Conservation (phyloP, 2,113 vertebrate genomes). For the Lepus timidus region DNA sequence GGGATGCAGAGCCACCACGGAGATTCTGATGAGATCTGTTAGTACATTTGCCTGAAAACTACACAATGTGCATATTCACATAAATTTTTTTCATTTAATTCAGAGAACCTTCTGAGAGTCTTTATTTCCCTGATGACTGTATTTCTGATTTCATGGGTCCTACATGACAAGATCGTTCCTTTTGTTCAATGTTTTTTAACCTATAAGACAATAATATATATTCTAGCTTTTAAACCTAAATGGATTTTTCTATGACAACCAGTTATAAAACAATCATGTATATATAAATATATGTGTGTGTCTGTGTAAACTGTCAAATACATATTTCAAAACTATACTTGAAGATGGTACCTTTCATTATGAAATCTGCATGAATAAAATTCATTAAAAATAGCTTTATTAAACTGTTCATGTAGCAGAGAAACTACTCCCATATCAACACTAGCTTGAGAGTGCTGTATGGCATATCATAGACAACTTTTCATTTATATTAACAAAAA, state of each 20-base stretch:
- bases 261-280: neutral
- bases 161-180: neutral
- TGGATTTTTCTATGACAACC: neutral
- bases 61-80: neutral
- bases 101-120: neutral
- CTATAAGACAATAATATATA: neutral
- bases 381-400: neutral
- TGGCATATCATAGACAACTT: neutral
- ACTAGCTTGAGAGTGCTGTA: neutral
- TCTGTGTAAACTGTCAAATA: neutral
- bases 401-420: neutral
- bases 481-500: neutral
- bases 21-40: neutral
- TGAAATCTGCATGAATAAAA: neutral
- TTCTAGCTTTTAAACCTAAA: neutral
- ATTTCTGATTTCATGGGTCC: neutral
- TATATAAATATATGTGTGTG: neutral
- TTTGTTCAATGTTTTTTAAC: neutral
- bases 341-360: neutral
- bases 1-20: neutral
- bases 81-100: constrained; percentile 10
- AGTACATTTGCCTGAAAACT: constrained; percentile 28
- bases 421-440: neutral
- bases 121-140: neutral
- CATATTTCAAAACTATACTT: neutral